Evolutionary conservation across 1,140 invertebrate species (phyloP).

Genomic region (Halictus rubicundus): DNA sequence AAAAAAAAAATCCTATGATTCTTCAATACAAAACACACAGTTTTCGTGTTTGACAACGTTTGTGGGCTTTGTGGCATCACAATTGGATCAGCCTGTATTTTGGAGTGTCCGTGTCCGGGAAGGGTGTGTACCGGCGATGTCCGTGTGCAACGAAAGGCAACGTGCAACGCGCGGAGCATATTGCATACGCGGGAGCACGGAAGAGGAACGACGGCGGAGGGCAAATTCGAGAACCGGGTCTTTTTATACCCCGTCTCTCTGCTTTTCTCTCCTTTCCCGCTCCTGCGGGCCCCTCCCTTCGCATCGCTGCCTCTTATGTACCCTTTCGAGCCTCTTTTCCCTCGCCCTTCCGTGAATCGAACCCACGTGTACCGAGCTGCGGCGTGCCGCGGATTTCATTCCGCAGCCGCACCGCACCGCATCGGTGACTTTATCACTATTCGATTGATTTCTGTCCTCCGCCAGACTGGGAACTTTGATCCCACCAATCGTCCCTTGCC

Average conservation of each 20-base stretch:
- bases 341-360: constrained; percentile 35
- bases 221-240: constrained; percentile 55
- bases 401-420: background rate
- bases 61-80: too few relatives aligned
- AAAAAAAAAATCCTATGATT: too few relatives aligned
- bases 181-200: constrained; percentile 23
- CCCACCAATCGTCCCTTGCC: too few relatives aligned
- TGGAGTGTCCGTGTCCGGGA: background rate
- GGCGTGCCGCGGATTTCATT: constrained; percentile 19
- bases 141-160: constrained; percentile 25
- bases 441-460: constrained; percentile 31
- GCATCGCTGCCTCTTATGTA: constrained; percentile 45
- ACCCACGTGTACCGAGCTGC: constrained; percentile 33
- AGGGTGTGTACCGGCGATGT: background rate
- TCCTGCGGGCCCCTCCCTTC: constrained; percentile 24
- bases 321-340: constrained; percentile 39
- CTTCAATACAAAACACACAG: too few relatives aligned
- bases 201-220: constrained; percentile 44
- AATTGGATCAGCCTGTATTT: background rate
- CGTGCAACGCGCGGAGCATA: constrained; percentile 17
- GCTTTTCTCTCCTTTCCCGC: constrained; percentile 19
- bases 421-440: constrained; percentile 40
- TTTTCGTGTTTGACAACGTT: too few relatives aligned
- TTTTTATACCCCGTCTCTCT: constrained; percentile 49
- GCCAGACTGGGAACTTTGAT: background rate